Base-by-base conservation (phyloP, 2,888 invertebrate genomes). In the Cheilosia urbana region DNA sequence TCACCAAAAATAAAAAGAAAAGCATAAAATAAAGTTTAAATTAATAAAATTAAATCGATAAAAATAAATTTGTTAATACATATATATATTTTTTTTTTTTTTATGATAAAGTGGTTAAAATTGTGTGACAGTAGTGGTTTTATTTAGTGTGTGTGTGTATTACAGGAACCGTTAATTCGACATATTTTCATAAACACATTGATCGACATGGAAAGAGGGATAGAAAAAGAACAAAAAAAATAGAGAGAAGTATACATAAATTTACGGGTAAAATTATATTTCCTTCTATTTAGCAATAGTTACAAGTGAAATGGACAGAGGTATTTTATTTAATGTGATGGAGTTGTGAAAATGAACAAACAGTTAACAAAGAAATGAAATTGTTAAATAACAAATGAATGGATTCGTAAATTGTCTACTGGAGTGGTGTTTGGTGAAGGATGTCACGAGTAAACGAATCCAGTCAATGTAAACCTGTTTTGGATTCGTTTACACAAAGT, bases 191-290 rank as follows among this genome's bases (percentile, higher is more conserved):
- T 68, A 55, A 47, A 63, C 45, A 83, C 76, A 76, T 76, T 66
- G 79, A 71, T 53, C 66, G 69, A 65, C 80, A 80, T 81, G 69
- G 80, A 87, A 85, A 83, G 88, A 87, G 51, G 45, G 88, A 89
- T 80, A 89, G 65, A 88, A 88, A 88, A 88, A 87, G 89, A 89
- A 89, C 88, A 87, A 82, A 89, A 90, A 90, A 88, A 87, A 80
- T 89, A 90, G 90, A 89, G 88, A 73, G 75, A 53, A 17, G 19
- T 17, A 45, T 66, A 73, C 37, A 63, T 78, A 17, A 51, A 73
- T 63, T 79, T 66, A 82, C 17, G 66, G 72, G 24, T 65, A 53
- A 71, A 71, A 37, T 53, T 65, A 60, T 73, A 42, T 45, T 42
- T 42, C 19, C 66, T 57, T 57, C 37, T 15, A 45, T 69, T 37